These are phyloP conservation scores for Sisor rabdophorus DNA, from an alignment of 2,113 vertebrate species.

Conservation along the genomic window DNA sequence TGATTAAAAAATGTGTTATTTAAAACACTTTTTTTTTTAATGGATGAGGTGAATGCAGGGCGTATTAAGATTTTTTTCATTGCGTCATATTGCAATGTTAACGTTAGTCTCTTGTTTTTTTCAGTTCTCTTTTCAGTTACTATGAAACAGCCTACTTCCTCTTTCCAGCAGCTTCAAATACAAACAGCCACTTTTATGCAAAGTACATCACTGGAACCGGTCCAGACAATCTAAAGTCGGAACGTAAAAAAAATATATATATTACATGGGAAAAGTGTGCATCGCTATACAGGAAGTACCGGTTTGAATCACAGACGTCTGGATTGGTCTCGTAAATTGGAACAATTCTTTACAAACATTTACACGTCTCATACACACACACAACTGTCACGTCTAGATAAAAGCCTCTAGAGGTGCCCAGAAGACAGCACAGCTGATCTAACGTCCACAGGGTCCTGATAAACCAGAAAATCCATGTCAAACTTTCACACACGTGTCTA, in stretches of 20 bases:
- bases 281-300: no score
- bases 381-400: neutral
- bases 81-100: neutral
- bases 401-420: neutral
- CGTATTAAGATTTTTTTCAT: neutral
- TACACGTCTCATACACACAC: conserved; percentile 5
- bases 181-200: conserved; percentile 37
- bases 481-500: conserved; percentile 23
- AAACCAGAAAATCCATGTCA: conserved; percentile 12
- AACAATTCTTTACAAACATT: conserved; percentile 8
- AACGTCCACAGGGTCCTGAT: conserved; percentile 11
- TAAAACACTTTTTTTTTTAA: neutral
- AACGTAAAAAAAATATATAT: neutral
- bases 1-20: neutral
- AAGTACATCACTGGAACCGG: conserved; percentile 17
- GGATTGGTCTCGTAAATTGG: neutral
- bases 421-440: neutral
- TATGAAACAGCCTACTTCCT: conserved; percentile 45
- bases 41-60: neutral
- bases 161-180: conserved; percentile 41
- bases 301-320: conserved; percentile 23
- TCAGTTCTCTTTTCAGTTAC: conserved; percentile 49
- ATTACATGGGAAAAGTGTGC: neutral
- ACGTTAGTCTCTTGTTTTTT: conserved; percentile 13
- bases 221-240: neutral